Conservation (phyloP, 1,140 invertebrate genomes). For the Eumaeus atala region DNA sequence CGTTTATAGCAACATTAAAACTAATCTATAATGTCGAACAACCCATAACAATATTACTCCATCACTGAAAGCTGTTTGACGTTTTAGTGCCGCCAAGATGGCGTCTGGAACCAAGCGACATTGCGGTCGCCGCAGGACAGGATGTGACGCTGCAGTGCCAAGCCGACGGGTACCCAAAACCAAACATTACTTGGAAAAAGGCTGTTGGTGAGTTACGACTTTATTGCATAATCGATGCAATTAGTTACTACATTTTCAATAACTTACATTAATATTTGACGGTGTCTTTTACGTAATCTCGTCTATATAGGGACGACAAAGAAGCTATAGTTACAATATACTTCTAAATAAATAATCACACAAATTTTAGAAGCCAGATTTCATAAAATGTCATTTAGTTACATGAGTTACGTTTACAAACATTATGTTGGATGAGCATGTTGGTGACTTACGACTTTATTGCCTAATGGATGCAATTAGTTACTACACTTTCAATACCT, state of each 20-base stretch:
- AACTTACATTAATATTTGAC: too few relatives aligned
- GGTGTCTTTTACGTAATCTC: too few relatives aligned
- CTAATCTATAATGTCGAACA: background rate
- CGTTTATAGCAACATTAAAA: background rate
- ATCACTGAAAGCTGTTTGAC: background rate
- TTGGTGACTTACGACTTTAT: conserved; percentile 72
- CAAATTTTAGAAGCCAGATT: too few relatives aligned
- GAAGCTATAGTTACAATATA: too few relatives aligned
- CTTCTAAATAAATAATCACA: too few relatives aligned
- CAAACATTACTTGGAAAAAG: conserved; percentile 90
- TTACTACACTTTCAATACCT: too few relatives aligned
- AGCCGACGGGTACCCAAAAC: conserved; percentile 92
- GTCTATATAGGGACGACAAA: too few relatives aligned
- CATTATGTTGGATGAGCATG: conserved; percentile 91
- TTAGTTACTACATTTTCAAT: too few relatives aligned
- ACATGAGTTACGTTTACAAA: too few relatives aligned
- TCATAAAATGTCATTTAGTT: too few relatives aligned
- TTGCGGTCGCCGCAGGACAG: conserved; percentile 88
- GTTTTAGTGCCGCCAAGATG: conserved; percentile 90
- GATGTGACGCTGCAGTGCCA: conserved; percentile 91
- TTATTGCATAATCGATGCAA: background rate
- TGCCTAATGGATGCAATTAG: background rate
- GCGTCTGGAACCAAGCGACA: conserved; percentile 91
- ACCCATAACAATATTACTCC: background rate
- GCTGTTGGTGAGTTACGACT: conserved; percentile 78